Evolutionary conservation across 2,113 vertebrate species (phyloP).

Genomic region (Hiodon alosoides): DNA sequence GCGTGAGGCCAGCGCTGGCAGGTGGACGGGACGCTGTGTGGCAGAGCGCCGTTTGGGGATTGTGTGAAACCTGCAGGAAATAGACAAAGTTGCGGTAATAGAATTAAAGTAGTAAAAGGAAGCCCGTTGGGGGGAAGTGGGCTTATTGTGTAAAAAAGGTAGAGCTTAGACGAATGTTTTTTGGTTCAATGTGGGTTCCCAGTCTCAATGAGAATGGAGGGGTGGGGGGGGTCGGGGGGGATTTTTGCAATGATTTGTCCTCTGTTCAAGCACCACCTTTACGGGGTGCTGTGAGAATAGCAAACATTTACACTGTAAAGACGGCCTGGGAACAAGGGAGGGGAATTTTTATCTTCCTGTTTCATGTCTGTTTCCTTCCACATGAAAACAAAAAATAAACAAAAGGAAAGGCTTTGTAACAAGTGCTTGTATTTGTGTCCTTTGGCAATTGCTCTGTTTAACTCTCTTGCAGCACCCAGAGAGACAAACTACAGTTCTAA

Average conservation of each 20-base stretch:
- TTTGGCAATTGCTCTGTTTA: slow-evolving; percentile 22
- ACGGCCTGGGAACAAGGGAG: slow-evolving; percentile 35
- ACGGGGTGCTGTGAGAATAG: slow-evolving; percentile 53
- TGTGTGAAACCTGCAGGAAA: slow-evolving; percentile 2
- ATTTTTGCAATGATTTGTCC: slow-evolving; percentile 46
- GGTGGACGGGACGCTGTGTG: no score
- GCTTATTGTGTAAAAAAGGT: slow-evolving; percentile 30
- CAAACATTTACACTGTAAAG: slow-evolving; percentile 61
- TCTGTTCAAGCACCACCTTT: slow-evolving; percentile 55
- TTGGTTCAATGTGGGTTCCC: slow-evolving; percentile 38
- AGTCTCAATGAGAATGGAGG: slow-evolving; percentile 34
- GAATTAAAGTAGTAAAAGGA: slow-evolving; percentile 41
- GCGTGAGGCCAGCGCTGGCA: no score
- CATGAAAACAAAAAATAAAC: slow-evolving; percentile 42
- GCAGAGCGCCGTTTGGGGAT: no score
- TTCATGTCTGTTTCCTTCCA: slow-evolving; percentile 38
- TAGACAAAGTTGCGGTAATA: slow-evolving; percentile 31
- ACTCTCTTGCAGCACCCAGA: background rate
- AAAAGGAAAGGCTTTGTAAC: slow-evolving; percentile 37
- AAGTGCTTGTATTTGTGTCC: slow-evolving; percentile 44
- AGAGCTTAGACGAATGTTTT: slow-evolving; percentile 29
- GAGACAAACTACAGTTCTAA: slow-evolving; percentile 9
- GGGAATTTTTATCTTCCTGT: slow-evolving; percentile 43
- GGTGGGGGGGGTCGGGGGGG: slow-evolving; percentile 14
- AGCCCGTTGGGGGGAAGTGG: slow-evolving; percentile 25